Evolutionary conservation across 2,888 invertebrate species (phyloP).

Genomic region (Bhutanitis thaidina): DNA sequence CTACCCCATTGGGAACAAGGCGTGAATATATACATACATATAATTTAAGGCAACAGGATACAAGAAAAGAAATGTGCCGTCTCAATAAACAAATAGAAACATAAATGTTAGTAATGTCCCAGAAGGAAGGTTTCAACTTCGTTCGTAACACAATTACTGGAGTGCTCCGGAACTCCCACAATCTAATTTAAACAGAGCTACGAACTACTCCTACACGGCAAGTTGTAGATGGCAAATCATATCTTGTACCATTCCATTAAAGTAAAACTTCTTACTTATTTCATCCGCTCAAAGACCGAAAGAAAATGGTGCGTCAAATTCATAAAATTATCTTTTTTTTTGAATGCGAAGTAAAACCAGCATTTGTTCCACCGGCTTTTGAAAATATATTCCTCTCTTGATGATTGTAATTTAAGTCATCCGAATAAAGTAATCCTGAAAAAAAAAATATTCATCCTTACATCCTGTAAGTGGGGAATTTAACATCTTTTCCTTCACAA

Average conservation of each 20-base stretch:
- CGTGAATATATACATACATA: too few relatives aligned
- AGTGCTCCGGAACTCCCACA: slow-evolving; percentile 11
- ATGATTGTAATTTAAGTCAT: too few relatives aligned
- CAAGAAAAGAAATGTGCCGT: neutral
- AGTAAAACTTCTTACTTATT: neutral
- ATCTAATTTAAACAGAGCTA: slow-evolving; percentile 8
- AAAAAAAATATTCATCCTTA: too few relatives aligned
- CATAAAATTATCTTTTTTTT: neutral
- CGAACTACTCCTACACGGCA: neutral
- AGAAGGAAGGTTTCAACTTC: neutral
- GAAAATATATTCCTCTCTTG: too few relatives aligned
- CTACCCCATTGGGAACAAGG: too few relatives aligned
- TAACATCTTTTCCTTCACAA: too few relatives aligned
- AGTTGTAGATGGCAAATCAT: neutral
- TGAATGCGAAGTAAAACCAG: neutral
- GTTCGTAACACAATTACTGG: slow-evolving; percentile 2
- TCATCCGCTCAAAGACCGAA: neutral
- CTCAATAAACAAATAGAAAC: neutral
- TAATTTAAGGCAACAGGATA: too few relatives aligned
- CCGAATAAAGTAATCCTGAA: too few relatives aligned
- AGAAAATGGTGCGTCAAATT: neutral
- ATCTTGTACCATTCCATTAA: neutral
- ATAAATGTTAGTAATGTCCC: neutral
- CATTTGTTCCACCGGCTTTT: too few relatives aligned
- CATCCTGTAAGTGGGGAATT: too few relatives aligned